Evolutionary conservation across 1,140 invertebrate genomes (phyloP).

Genomic region (Bombus confusus): DNA sequence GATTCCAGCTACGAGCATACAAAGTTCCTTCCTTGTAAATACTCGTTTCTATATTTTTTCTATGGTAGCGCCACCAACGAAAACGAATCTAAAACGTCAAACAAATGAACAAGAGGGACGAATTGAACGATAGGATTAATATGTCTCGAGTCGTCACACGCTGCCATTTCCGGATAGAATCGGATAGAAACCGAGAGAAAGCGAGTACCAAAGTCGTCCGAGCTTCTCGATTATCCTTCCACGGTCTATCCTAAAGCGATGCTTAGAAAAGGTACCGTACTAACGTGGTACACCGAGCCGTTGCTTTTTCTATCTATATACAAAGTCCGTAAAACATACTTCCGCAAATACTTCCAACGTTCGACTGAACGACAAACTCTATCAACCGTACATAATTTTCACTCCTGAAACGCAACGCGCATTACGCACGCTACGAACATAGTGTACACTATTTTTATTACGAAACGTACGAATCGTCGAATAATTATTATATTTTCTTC

Average conservation of each 20-base stretch:
- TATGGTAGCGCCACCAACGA: constrained; percentile 64
- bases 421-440: neutral
- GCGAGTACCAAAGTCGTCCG: constrained; percentile 52
- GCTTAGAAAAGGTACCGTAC: constrained; percentile 56
- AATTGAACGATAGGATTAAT: constrained; percentile 35
- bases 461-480: neutral
- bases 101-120: constrained; percentile 10
- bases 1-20: constrained; percentile 49
- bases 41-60: constrained; percentile 70
- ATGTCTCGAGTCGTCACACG: constrained; percentile 38
- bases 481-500: neutral
- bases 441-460: neutral
- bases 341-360: constrained; percentile 33
- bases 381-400: neutral
- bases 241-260: constrained; percentile 50
- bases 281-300: constrained; percentile 6
- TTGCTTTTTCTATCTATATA: constrained; percentile 26
- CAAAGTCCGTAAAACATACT: neutral
- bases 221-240: constrained; percentile 60
- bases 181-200: neutral
- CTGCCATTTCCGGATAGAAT: constrained; percentile 39
- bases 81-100: constrained; percentile 24
- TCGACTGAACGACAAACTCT: neutral
- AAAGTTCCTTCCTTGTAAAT: constrained; percentile 69
- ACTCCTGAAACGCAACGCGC: neutral